phyloP scores from a whole-genome alignment of 1,140 invertebrate species.

The Pectinophora gossypiella region DNA sequence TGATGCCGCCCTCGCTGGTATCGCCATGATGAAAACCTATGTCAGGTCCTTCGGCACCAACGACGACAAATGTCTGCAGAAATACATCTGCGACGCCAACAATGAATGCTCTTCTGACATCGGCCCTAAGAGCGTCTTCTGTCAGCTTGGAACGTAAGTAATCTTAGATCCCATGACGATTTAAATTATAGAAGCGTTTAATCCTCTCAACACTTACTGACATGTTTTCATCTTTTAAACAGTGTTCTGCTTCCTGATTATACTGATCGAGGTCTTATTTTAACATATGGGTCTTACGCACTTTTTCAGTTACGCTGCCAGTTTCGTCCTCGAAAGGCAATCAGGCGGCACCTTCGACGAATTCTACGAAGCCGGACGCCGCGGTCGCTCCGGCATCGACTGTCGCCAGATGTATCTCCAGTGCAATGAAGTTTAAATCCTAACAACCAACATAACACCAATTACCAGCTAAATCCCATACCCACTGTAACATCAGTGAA shows the following conservation, averaged over 20 bases:
- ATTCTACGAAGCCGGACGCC: slow-evolving; percentile 88
- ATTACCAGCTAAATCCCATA: too few relatives aligned
- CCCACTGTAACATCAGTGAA: too few relatives aligned
- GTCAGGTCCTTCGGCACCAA: slow-evolving; percentile 87
- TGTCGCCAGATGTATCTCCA: slow-evolving; percentile 88
- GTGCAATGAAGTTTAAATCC: slow-evolving; percentile 88
- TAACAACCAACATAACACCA: too few relatives aligned
- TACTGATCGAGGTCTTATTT: too few relatives aligned
- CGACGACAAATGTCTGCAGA: slow-evolving; percentile 87
- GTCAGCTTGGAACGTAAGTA: slow-evolving; percentile 94
- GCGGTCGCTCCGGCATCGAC: slow-evolving; percentile 88
- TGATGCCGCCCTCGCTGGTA: slow-evolving; percentile 89
- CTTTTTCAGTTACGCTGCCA: slow-evolving; percentile 85
- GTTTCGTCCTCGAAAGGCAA: slow-evolving; percentile 86
- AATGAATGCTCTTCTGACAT: slow-evolving; percentile 90
- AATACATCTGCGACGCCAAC: slow-evolving; percentile 91
- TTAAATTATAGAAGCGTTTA: too few relatives aligned
- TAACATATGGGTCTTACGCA: too few relatives aligned
- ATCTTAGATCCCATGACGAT: too few relatives aligned
- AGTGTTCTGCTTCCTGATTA: too few relatives aligned
- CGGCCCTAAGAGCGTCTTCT: slow-evolving; percentile 90
- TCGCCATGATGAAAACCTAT: slow-evolving; percentile 92
- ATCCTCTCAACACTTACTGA: too few relatives aligned
- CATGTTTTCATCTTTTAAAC: too few relatives aligned
- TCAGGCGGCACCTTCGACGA: slow-evolving; percentile 85